Percentiles rank a stretch among this genome's conserved stretches.
Conservation (phyloP, 1,140 invertebrate genomes). For the Brachionus paranguensis region DNA sequence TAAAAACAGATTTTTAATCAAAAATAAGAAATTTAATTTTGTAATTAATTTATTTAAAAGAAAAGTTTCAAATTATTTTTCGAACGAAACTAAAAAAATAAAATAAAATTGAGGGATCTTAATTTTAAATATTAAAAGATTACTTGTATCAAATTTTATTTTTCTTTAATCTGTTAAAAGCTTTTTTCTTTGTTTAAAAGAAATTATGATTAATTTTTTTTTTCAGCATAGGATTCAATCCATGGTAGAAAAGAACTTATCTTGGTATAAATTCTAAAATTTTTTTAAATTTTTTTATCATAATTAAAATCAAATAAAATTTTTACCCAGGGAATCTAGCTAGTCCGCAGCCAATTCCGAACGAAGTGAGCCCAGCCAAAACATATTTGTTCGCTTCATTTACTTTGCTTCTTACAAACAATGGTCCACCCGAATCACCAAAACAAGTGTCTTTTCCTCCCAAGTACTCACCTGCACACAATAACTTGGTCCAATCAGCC, state of each 20-base stretch:
- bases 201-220: neutral
- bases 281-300: neutral
- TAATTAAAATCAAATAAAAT: no score
- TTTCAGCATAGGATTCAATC: neutral
- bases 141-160: no score
- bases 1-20: no score
- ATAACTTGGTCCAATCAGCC: neutral
- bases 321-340: neutral
- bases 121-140: no score
- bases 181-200: neutral
- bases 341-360: neutral
- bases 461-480: neutral
- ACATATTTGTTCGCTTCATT: neutral
- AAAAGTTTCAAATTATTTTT: no score
- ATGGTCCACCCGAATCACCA: conserved; percentile 28
- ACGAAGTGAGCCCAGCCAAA: neutral
- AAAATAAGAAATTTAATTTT: no score
- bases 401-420: neutral
- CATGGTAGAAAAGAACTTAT: conserved; percentile 1
- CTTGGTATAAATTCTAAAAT: conserved; percentile 14
- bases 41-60: no score
- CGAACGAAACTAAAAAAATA: no score
- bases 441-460: conserved; percentile 4
- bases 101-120: no score
- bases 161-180: no score